Evolutionary conservation across 2,888 invertebrate genomes (phyloP).

Genomic region (Rotaria magnacalcarata): DNA sequence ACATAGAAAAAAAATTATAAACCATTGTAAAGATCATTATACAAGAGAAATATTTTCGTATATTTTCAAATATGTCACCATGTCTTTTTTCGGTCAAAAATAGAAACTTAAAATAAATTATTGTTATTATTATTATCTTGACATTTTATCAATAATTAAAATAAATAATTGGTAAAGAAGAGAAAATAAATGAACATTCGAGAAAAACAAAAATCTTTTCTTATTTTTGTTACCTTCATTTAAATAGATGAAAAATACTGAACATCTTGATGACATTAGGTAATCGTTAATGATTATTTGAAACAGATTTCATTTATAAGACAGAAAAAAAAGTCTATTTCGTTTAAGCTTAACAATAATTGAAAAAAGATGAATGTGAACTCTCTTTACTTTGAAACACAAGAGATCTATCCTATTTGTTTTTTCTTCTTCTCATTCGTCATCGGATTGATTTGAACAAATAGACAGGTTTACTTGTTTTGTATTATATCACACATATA

Average conservation of each 20-base stretch:
- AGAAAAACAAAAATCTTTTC: no score
- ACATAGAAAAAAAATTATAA: no score
- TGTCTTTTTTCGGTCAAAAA: no score
- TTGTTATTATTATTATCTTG: background rate
- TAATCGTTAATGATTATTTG: no score
- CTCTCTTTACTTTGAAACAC: background rate
- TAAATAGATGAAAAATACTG: background rate
- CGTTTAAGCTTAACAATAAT: no score
- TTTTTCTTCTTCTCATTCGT: background rate
- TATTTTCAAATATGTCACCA: no score
- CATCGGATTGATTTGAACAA: constrained; percentile 16
- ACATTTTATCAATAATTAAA: background rate
- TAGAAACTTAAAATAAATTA: no score
- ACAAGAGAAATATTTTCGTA: no score
- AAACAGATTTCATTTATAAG: no score
- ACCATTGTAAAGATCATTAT: no score
- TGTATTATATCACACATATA: background rate
- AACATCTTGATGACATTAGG: background rate
- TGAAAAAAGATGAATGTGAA: background rate
- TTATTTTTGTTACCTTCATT: no score
- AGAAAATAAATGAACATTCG: background rate
- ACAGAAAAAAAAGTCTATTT: no score
- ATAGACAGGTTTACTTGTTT: background rate
- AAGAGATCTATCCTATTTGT: background rate
- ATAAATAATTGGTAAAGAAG: background rate